Conservation (phyloP, 1,140 invertebrate species). For the Pygmarrhopalites habei region DNA sequence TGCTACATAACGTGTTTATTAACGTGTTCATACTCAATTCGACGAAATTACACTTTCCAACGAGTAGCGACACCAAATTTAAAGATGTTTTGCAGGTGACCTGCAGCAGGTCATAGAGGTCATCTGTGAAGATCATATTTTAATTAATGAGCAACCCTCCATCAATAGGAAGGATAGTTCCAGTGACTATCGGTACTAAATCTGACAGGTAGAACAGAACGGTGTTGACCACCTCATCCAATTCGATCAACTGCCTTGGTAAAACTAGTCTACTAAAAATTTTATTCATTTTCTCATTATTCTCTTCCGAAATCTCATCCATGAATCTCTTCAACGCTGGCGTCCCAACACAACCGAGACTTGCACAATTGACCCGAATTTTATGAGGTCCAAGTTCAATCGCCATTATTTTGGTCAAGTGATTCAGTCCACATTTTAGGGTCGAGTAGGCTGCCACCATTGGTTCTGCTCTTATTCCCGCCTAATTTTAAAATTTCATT, state of each 20-base stretch:
- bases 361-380: slow-evolving; percentile 38
- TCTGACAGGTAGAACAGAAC: slow-evolving; percentile 13
- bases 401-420: slow-evolving; percentile 49
- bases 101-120: too few relatives aligned
- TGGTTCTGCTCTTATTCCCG: not conserved
- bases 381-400: slow-evolving; percentile 49
- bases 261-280: not conserved
- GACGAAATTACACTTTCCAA: too few relatives aligned
- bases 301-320: too few relatives aligned
- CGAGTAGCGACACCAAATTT: too few relatives aligned
- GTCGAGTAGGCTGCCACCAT: slow-evolving; percentile 45
- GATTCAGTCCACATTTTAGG: slow-evolving; percentile 51
- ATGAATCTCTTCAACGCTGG: not conserved
- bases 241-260: not conserved
- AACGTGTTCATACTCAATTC: too few relatives aligned
- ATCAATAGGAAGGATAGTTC: slow-evolving; percentile 5
- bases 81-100: too few relatives aligned
- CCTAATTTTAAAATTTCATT: not conserved
- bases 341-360: not conserved
- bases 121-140: not conserved
- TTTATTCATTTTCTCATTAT: not conserved
- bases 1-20: too few relatives aligned
- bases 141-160: slow-evolving; percentile 28
- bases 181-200: slow-evolving; percentile 6
- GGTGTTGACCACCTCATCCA: slow-evolving; percentile 20